phyloP scores from a whole-genome alignment of 2,888 invertebrate genomes.

The Ametastegia equiseti region DNA sequence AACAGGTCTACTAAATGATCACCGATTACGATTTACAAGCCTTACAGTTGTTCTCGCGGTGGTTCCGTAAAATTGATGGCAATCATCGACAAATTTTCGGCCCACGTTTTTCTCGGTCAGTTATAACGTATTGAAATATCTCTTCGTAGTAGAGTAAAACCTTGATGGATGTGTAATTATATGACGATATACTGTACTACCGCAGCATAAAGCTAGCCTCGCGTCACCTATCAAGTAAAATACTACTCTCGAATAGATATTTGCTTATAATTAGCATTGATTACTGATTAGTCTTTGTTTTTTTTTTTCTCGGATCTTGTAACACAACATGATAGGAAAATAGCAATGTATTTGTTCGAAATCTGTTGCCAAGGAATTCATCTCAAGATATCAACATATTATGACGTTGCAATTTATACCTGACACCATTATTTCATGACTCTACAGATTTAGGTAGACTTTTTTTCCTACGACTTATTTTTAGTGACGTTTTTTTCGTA shows the following conservation, averaged over 20 bases:
- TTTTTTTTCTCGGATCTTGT: neutral
- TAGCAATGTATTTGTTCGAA: neutral
- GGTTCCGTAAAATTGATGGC: neutral
- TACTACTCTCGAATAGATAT: slow-evolving; percentile 18
- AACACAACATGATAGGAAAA: neutral
- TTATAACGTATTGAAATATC: too few species aligned
- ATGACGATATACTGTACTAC: neutral
- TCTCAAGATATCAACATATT: neutral
- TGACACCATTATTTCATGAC: neutral
- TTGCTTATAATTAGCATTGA: slow-evolving; percentile 38
- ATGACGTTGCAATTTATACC: neutral
- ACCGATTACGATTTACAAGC: neutral
- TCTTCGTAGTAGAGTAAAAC: neutral
- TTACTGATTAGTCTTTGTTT: neutral
- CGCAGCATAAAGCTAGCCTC: neutral
- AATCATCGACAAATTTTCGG: neutral
- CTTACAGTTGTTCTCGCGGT: neutral
- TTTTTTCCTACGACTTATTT: neutral
- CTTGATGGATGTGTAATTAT: neutral
- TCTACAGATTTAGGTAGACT: neutral
- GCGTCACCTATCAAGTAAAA: neutral
- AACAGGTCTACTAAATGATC: neutral
- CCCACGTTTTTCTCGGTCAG: neutral
- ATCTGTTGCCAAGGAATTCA: neutral
- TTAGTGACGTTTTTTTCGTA: neutral